phyloP scores from a whole-genome alignment of 1,140 invertebrate genomes.

The Cylas formicarius region DNA sequence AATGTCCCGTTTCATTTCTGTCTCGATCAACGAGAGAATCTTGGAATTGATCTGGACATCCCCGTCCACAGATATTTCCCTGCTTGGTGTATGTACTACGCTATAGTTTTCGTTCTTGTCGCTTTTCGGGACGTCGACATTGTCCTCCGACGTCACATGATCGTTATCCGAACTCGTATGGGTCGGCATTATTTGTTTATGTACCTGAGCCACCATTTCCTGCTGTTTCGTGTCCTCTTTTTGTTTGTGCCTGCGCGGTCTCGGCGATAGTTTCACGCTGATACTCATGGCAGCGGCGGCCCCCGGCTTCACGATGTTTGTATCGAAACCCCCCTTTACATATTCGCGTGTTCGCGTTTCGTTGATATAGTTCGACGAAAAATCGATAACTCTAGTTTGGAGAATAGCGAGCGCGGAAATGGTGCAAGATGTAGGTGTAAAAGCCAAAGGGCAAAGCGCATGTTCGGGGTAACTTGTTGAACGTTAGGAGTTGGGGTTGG shows the following conservation, averaged over 20 bases:
- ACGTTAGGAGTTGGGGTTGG: no score
- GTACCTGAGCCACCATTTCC: conserved; percentile 40
- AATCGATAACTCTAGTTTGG: no score
- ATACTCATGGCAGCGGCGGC: conserved; percentile 16
- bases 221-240: conserved; percentile 37
- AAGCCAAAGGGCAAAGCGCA: no score
- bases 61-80: conserved; percentile 48
- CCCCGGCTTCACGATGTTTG: no score
- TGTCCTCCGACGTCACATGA: conserved; percentile 30
- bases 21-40: conserved; percentile 51
- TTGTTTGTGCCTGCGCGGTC: conserved; percentile 30
- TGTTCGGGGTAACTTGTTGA: no score
- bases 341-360: no score
- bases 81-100: conserved; percentile 27
- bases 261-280: conserved; percentile 24
- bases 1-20: conserved; percentile 47
- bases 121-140: conserved; percentile 30
- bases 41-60: conserved; percentile 53
- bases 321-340: no score
- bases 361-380: no score
- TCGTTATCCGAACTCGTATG: conserved; percentile 29
- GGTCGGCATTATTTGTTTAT: conserved; percentile 35
- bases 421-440: no score
- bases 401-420: no score
- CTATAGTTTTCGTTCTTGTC: conserved; percentile 39